Conservation (phyloP, 2,797 vertebrate genomes). For the Lacerta viridis region DNA sequence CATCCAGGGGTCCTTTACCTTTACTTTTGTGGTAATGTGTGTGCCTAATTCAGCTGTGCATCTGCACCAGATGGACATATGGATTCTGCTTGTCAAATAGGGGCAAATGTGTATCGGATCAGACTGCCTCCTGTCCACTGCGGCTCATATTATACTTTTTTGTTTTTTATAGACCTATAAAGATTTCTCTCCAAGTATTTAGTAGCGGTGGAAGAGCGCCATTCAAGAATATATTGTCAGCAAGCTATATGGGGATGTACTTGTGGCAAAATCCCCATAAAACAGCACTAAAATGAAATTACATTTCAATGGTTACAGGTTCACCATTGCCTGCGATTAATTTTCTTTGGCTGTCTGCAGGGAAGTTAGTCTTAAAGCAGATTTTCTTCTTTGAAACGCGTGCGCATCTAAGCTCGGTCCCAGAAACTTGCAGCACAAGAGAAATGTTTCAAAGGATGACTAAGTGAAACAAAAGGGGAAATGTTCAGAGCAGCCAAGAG, state of each 20-base stretch:
- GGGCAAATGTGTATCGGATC: neutral
- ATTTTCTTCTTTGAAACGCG: slow-evolving; percentile 53
- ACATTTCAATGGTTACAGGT: neutral
- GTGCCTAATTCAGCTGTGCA: slow-evolving; percentile 8
- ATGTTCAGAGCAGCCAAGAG: neutral
- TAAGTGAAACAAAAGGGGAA: slow-evolving; percentile 51
- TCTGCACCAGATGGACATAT: neutral
- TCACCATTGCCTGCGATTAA: neutral
- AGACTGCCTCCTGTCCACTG: neutral
- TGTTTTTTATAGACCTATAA: neutral
- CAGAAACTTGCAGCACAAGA: slow-evolving; percentile 17
- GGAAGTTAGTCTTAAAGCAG: slow-evolving; percentile 32
- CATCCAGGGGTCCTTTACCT: too few species aligned
- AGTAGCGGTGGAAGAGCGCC: neutral
- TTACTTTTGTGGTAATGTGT: slow-evolving; percentile 27
- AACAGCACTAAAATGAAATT: slow-evolving; percentile 13
- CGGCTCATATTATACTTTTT: neutral
- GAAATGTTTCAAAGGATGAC: slow-evolving; percentile 45
- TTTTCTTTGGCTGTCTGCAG: slow-evolving; percentile 38
- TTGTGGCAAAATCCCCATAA: slow-evolving; percentile 18
- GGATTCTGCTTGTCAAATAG: neutral
- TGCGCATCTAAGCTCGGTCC: neutral
- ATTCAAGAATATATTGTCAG: neutral
- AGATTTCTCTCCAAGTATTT: slow-evolving; percentile 14
- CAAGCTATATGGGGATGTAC: slow-evolving; percentile 3